These are phyloP conservation scores for Mamestra brassicae DNA, from an alignment of 2,888 invertebrate species.

Conservation along the genomic window DNA sequence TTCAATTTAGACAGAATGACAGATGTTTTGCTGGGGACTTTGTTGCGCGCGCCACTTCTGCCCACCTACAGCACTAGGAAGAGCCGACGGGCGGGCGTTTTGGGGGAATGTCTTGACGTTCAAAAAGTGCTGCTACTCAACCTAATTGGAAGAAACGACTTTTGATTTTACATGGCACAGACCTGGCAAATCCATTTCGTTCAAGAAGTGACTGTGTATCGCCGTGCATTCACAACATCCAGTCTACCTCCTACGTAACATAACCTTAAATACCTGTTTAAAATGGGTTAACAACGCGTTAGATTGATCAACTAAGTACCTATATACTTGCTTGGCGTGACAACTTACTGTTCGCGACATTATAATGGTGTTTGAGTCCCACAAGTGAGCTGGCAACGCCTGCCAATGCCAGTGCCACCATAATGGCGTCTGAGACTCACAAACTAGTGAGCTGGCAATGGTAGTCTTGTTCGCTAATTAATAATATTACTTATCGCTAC, in stretches of 20 bases:
- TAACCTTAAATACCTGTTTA: constrained; percentile 33
- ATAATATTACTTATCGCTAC: constrained; percentile 37
- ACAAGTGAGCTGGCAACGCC: constrained; percentile 10
- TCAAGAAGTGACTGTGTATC: background rate
- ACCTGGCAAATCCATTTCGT: background rate
- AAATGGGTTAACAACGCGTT: constrained; percentile 47
- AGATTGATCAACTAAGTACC: constrained; percentile 37
- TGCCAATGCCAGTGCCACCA: background rate
- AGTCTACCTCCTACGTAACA: constrained; percentile 6
- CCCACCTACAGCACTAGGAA: too few relatives aligned
- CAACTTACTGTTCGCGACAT: constrained; percentile 40
- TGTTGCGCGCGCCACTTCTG: too few relatives aligned
- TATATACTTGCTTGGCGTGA: constrained; percentile 37
- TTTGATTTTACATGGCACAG: too few relatives aligned
- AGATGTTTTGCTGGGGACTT: too few relatives aligned
- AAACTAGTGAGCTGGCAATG: constrained; percentile 7
- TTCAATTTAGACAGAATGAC: too few relatives aligned
- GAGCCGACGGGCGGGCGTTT: too few relatives aligned
- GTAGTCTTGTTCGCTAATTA: constrained; percentile 35
- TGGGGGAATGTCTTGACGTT: too few relatives aligned
- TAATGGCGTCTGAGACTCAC: constrained; percentile 46
- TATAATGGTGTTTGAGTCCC: constrained; percentile 45
- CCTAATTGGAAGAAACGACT: too few relatives aligned
- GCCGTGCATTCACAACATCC: constrained; percentile 3
- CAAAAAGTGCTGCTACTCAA: too few relatives aligned